These are phyloP conservation scores for Scarus forsteni DNA, from an alignment of 2,797 vertebrate species.

Conservation along the genomic window DNA sequence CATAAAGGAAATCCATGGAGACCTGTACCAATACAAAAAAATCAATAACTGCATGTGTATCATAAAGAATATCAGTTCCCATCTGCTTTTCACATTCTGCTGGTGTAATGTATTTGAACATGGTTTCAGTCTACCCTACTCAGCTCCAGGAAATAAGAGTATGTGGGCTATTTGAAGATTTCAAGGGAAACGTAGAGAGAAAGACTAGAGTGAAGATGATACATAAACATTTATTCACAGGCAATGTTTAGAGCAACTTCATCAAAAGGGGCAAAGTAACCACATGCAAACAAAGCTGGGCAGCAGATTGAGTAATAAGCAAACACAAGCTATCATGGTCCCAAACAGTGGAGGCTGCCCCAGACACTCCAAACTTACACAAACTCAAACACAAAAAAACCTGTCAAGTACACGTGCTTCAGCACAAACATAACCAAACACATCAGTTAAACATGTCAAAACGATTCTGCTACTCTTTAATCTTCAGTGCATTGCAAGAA, in stretches of 20 bases:
- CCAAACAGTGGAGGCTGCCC: slow-evolving; percentile 60
- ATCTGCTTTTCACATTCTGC: no score
- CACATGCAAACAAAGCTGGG: slow-evolving; percentile 60
- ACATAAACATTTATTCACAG: slow-evolving; percentile 22
- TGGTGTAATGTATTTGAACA: no score
- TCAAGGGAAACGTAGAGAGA: background rate
- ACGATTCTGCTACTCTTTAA: background rate
- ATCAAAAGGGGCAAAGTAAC: slow-evolving; percentile 66
- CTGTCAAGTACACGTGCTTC: slow-evolving; percentile 13
- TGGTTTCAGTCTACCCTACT: no score
- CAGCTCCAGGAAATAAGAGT: background rate
- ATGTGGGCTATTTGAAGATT: slow-evolving; percentile 7
- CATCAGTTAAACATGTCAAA: background rate
- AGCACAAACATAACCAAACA: slow-evolving; percentile 13
- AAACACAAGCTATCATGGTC: slow-evolving; percentile 59
- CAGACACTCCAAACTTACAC: slow-evolving; percentile 24
- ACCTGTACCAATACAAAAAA: no score
- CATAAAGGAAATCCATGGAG: no score
- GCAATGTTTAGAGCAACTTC: slow-evolving; percentile 42
- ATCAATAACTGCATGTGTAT: no score
- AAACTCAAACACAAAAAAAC: slow-evolving; percentile 41
- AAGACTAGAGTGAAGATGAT: background rate
- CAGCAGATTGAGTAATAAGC: slow-evolving; percentile 67
- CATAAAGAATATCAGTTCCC: no score
- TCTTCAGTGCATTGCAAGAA: slow-evolving; percentile 10